Evolutionary conservation across 2,113 vertebrate genomes (phyloP).

Genomic region (Larimichthys crocea): DNA sequence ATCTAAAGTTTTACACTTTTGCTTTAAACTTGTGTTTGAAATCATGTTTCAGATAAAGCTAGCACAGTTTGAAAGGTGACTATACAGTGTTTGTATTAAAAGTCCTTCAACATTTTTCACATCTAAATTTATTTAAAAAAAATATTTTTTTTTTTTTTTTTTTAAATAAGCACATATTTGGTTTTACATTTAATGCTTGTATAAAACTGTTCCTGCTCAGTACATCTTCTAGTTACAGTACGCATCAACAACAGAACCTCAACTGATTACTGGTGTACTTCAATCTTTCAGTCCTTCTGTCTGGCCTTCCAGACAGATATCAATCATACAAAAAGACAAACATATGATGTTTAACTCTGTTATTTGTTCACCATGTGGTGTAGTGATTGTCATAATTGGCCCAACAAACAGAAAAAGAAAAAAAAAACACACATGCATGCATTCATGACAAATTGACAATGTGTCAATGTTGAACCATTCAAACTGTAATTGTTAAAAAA

Average conservation of each 20-base stretch:
- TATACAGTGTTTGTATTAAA: background rate
- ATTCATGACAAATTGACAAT: background rate
- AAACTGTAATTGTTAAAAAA: background rate
- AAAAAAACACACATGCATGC: background rate
- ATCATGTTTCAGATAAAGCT: background rate
- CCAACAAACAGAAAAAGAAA: slow-evolving; percentile 1
- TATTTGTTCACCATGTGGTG: background rate
- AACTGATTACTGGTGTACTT: background rate
- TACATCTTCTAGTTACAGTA: background rate
- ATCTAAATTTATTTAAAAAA: background rate
- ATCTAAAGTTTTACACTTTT: slow-evolving; percentile 8
- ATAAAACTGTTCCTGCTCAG: slow-evolving; percentile 6
- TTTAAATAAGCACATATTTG: background rate
- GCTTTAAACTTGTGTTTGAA: slow-evolving; percentile 1
- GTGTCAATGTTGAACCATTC: background rate
- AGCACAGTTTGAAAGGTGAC: background rate
- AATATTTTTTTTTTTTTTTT: background rate
- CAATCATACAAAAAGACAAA: slow-evolving; percentile 1
- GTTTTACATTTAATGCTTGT: background rate
- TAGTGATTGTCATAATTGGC: background rate
- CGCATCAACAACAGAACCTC: background rate
- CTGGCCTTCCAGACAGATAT: background rate
- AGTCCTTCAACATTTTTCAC: slow-evolving; percentile 3
- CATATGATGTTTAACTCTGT: background rate
- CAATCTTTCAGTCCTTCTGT: background rate